phyloP scores from a whole-genome alignment of 2,888 invertebrate species.

The Scaeva pyrastri region DNA sequence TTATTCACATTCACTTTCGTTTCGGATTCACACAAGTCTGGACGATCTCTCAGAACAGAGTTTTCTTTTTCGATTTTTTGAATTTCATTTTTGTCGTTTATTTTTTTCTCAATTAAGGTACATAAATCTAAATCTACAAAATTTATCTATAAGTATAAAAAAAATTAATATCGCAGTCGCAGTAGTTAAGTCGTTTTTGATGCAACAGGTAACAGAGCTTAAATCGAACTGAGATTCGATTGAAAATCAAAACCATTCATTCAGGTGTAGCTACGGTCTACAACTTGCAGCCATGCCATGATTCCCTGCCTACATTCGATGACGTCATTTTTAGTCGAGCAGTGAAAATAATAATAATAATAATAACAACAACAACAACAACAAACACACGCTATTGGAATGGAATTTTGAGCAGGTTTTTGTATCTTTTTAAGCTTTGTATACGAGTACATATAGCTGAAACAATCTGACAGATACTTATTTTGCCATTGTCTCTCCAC shows the following conservation, averaged over 20 bases:
- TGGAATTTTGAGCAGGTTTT: constrained; percentile 75
- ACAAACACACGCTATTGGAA: constrained; percentile 70
- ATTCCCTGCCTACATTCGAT: constrained; percentile 71
- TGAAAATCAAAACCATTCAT: constrained; percentile 72
- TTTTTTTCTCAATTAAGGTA: background rate
- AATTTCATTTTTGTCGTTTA: constrained; percentile 56
- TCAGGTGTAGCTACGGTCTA: constrained; percentile 53
- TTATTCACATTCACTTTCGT: constrained; percentile 63
- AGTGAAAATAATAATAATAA: constrained; percentile 43
- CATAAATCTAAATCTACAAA: background rate
- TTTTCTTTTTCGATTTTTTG: constrained; percentile 65
- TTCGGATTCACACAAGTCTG: constrained; percentile 55
- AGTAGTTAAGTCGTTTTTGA: constrained; percentile 12
- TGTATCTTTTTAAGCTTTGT: constrained; percentile 58
- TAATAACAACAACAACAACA: constrained; percentile 34
- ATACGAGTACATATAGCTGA: no score
- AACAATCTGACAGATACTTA: constrained; percentile 40
- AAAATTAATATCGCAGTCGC: background rate
- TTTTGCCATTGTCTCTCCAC: constrained; percentile 35
- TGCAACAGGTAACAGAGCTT: constrained; percentile 59
- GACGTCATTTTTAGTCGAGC: constrained; percentile 66
- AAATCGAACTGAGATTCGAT: constrained; percentile 70
- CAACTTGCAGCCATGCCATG: constrained; percentile 44
- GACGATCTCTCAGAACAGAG: constrained; percentile 54
- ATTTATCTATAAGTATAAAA: background rate